phyloP scores from a whole-genome alignment of 2,113 vertebrate species.

The Solea solea region DNA sequence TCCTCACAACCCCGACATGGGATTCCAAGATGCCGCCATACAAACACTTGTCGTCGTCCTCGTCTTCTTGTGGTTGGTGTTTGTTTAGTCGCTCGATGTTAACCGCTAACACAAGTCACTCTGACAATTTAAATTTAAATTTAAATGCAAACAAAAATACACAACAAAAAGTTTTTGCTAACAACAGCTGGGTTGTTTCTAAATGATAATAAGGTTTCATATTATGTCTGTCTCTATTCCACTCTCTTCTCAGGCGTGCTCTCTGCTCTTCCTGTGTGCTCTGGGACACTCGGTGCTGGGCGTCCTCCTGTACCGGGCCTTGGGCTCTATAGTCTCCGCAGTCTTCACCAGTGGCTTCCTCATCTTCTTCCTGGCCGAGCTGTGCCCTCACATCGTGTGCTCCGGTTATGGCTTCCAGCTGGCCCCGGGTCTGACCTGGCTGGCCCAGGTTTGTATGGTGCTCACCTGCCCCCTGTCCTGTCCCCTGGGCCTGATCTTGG shows the following conservation, averaged over 20 bases:
- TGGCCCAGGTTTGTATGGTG: constrained; percentile 87
- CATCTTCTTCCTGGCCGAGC: constrained; percentile 85
- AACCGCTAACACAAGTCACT: too few species aligned
- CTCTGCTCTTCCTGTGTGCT: constrained; percentile 84
- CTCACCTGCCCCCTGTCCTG: constrained; percentile 87
- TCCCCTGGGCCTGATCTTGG: constrained; percentile 87
- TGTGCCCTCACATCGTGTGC: constrained; percentile 86
- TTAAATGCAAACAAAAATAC: too few species aligned
- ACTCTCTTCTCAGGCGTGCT: constrained; percentile 73
- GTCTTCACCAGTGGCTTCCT: constrained; percentile 84
- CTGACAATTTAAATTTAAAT: too few species aligned
- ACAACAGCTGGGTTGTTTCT: too few species aligned
- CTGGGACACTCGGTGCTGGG: constrained; percentile 85
- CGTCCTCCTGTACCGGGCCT: constrained; percentile 82
- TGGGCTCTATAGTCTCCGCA: constrained; percentile 78
- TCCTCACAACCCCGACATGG: too few species aligned
- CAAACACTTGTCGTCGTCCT: too few species aligned
- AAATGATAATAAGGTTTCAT: too few species aligned
- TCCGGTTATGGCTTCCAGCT: constrained; percentile 86
- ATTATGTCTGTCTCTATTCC: too few species aligned
- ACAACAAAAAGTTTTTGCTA: too few species aligned
- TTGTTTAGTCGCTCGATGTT: too few species aligned
- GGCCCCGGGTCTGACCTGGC: constrained; percentile 84
- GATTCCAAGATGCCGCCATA: too few species aligned
- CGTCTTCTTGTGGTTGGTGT: too few species aligned